phyloP scores from a whole-genome alignment of 2,888 invertebrate genomes.

The Polydrusus tereticollis region DNA sequence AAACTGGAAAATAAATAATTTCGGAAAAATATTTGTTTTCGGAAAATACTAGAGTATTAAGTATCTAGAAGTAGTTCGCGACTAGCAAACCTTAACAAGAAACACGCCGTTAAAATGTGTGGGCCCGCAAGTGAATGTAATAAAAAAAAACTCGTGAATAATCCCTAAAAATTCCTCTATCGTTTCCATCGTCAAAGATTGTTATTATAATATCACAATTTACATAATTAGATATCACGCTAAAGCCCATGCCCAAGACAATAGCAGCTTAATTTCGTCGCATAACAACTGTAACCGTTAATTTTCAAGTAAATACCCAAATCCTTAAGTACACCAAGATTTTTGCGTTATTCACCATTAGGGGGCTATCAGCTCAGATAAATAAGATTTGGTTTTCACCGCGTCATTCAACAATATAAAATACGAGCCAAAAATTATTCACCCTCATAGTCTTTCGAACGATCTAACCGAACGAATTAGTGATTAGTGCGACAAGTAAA shows the following conservation, averaged over 20 bases:
- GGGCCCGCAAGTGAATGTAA: too few relatives aligned
- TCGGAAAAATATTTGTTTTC: not conserved
- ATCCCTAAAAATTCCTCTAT: not conserved
- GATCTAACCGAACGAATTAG: conserved; percentile 18
- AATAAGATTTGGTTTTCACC: not conserved
- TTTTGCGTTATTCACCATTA: conserved; percentile 1
- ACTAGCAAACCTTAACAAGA: too few relatives aligned
- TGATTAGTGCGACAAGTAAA: not conserved
- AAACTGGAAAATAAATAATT: not conserved
- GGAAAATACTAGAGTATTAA: not conserved
- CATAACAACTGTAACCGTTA: conserved; percentile 3
- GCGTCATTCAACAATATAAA: conserved; percentile 11
- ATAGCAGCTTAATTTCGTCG: conserved; percentile 1
- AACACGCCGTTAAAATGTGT: too few relatives aligned
- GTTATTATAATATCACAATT: not conserved
- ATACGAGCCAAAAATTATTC: not conserved
- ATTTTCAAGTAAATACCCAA: conserved; percentile 12
- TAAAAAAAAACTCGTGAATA: too few relatives aligned
- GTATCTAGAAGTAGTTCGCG: not conserved
- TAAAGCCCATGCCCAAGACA: not conserved
- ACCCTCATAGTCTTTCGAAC: conserved; percentile 13
- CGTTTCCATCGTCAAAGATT: not conserved
- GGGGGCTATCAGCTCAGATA: not conserved
- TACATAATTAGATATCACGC: not conserved
- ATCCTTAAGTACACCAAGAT: conserved; percentile 9